These are phyloP conservation scores for Oreotragus oreotragus DNA, from an alignment of 2,113 vertebrate species.

Conservation along the genomic window DNA sequence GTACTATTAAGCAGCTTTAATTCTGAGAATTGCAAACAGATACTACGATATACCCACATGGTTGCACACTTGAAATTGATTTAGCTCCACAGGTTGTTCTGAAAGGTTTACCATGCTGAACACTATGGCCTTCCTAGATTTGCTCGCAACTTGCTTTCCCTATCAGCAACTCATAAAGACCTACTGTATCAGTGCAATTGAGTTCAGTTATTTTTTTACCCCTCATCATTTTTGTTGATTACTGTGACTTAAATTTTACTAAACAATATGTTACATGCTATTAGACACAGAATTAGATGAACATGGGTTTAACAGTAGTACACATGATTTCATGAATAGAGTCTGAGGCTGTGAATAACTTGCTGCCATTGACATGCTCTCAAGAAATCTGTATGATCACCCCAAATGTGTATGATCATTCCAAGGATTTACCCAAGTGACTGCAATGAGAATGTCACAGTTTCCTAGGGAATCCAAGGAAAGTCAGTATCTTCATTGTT, in stretches of 20 bases:
- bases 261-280: not conserved
- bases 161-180: not conserved
- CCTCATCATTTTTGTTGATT: conserved; percentile 36
- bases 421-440: not conserved
- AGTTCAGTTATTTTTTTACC: conserved; percentile 31
- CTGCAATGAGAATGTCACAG: not conserved
- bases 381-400: not conserved
- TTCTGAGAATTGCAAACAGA: not conserved
- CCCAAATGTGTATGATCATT: not conserved
- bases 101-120: not conserved
- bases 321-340: not conserved
- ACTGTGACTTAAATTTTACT: conserved; percentile 36
- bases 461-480: not conserved
- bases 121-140: not conserved
- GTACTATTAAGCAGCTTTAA: not conserved
- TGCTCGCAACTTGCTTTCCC: not conserved
- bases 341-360: not conserved
- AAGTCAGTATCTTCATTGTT: not conserved
- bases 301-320: not conserved
- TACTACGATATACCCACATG: not conserved
- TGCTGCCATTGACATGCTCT: not conserved
- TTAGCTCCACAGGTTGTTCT: not conserved
- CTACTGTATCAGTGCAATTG: not conserved
- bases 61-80: not conserved
- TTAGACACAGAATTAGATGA: not conserved